A percentile compares a stretch with the other conserved stretches of the same genome.
Conservation (phyloP, 2,797 vertebrate genomes). For the Threskiornis aethiopicus region DNA sequence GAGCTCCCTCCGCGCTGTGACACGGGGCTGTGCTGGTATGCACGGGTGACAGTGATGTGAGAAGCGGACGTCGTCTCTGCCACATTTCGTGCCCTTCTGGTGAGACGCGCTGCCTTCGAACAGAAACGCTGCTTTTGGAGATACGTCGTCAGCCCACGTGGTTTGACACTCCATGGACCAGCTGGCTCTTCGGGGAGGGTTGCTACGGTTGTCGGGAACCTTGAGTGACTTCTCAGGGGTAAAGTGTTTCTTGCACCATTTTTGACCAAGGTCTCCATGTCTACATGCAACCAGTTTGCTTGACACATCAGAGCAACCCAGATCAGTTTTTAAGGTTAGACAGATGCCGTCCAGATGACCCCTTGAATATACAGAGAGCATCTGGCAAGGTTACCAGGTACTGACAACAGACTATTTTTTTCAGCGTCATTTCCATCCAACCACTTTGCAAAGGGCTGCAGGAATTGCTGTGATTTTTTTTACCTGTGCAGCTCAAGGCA, state of each 20-base stretch:
- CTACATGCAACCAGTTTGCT: neutral
- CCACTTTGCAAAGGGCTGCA: neutral
- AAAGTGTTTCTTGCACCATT: neutral
- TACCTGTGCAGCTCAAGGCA: neutral
- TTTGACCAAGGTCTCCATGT: neutral
- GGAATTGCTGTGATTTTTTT: neutral
- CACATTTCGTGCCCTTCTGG: neutral
- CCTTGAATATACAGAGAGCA: neutral
- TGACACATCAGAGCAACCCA: neutral
- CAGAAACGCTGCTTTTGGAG: neutral
- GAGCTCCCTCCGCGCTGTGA: neutral
- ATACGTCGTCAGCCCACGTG: neutral
- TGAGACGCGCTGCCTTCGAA: rapidly evolving
- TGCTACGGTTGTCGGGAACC: rapidly evolving
- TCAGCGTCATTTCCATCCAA: neutral
- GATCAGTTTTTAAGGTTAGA: neutral
- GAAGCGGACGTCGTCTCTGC: neutral
- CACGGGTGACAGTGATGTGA: neutral
- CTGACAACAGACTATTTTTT: neutral
- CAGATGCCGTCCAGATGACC: neutral
- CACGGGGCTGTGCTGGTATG: neutral
- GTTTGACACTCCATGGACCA: neutral
- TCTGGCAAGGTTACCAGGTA: neutral
- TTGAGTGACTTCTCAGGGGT: neutral
- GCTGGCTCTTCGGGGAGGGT: neutral